Evolutionary conservation across 1,140 invertebrate genomes (phyloP).

Genomic region (Dendrolimus kikuchii): DNA sequence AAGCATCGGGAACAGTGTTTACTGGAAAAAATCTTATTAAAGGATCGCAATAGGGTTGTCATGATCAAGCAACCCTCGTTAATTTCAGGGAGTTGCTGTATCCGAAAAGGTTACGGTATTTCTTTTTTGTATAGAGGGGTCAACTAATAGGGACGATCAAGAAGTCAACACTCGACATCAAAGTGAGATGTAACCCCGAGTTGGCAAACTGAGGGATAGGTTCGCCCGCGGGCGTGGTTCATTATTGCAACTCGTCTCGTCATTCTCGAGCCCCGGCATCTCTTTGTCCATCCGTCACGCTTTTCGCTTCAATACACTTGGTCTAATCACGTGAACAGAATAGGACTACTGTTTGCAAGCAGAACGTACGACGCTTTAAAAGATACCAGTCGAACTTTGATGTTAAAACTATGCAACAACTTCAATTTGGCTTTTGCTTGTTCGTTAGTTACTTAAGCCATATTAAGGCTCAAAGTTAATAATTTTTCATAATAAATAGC

Average conservation of each 20-base stretch:
- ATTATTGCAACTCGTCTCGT: conserved; percentile 34
- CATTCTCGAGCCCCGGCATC: conserved; percentile 22
- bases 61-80: conserved; percentile 21
- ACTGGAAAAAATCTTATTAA: conserved; percentile 37
- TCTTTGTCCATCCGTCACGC: conserved; percentile 46
- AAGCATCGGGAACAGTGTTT: conserved; percentile 46
- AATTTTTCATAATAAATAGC: no score
- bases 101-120: no score
- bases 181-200: conserved; percentile 25
- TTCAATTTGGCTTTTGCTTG: no score
- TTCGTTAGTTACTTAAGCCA: no score
- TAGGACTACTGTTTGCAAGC: not conserved
- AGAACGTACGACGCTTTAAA: not conserved
- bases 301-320: conserved; percentile 22
- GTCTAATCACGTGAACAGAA: conserved; percentile 20
- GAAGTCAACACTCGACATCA: conserved; percentile 32
- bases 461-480: no score
- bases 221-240: conserved; percentile 25
- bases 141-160: conserved; percentile 10
- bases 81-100: conserved; percentile 2
- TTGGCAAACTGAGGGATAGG: conserved; percentile 25
- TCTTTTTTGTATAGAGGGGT: not conserved
- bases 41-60: conserved; percentile 33
- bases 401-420: not conserved
- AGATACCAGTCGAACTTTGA: not conserved